A percentile compares a stretch with the other conserved stretches of the same genome.
Evolutionary conservation across 2,888 invertebrate genomes (phyloP).

Genomic region (Onthophagus sagittarius): DNA sequence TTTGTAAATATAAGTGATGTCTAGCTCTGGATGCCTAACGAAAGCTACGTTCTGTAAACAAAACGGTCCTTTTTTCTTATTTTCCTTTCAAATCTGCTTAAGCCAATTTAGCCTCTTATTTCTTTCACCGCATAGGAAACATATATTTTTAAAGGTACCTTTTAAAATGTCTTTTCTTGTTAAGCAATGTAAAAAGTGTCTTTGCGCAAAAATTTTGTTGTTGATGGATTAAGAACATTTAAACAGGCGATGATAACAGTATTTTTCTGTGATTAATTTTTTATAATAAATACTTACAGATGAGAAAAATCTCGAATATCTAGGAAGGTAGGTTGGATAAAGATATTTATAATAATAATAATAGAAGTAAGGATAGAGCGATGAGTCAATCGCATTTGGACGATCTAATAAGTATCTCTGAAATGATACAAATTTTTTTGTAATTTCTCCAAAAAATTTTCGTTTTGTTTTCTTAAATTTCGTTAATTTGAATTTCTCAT

Average conservation of each 20-base stretch:
- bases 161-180: constrained; percentile 13
- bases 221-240: not conserved
- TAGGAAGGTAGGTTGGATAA: constrained; percentile 20
- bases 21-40: constrained; percentile 37
- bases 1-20: constrained; percentile 27
- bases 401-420: constrained; percentile 8
- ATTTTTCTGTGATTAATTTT: not conserved
- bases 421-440: not conserved
- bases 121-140: constrained; percentile 18
- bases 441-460: not conserved
- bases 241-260: not conserved
- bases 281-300: constrained; percentile 20
- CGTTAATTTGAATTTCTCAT: not conserved
- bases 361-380: constrained; percentile 18
- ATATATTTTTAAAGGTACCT: constrained; percentile 19
- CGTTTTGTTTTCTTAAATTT: not conserved
- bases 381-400: not conserved
- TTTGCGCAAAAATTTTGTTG: constrained; percentile 16
- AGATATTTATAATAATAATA: constrained; percentile 19
- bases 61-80: constrained; percentile 17
- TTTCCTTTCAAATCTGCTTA: not conserved
- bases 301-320: constrained; percentile 19
- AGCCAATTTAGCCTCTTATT: constrained; percentile 11
- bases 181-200: constrained; percentile 15
- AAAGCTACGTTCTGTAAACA: constrained; percentile 45